A percentile compares a stretch with the other conserved stretches of the same genome.
phyloP scores from a whole-genome alignment of 2,113 vertebrate genomes.

The Eubucco bourcierii region DNA sequence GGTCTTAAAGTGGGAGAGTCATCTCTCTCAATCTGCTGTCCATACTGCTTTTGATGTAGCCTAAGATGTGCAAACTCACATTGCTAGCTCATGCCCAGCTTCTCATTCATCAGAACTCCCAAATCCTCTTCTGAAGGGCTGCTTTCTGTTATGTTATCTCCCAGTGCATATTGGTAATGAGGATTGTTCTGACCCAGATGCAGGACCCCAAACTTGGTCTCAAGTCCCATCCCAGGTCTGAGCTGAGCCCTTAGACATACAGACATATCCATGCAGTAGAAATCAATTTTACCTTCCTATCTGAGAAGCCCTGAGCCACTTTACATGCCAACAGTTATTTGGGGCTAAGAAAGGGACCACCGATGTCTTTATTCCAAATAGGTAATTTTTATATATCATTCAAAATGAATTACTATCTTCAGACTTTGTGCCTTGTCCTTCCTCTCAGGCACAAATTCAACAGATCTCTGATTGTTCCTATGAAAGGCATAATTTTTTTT shows the following conservation, averaged over 20 bases:
- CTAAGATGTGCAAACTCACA: no score
- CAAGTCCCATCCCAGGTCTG: neutral
- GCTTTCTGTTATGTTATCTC: no score
- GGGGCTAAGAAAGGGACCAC: fast-evolving
- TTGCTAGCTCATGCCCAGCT: no score
- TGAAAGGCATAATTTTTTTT: neutral
- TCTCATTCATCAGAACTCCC: no score
- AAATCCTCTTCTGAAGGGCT: no score
- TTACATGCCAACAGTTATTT: neutral
- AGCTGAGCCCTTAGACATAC: fast-evolving
- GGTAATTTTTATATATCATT: neutral
- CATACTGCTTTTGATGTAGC: no score
- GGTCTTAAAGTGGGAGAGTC: no score
- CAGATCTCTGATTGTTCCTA: neutral
- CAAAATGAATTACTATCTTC: neutral
- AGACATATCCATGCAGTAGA: neutral
- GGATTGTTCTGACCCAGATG: no score
- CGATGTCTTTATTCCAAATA: neutral
- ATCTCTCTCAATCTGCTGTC: no score
- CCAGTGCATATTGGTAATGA: no score
- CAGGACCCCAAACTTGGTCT: no score
- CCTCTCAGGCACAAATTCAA: neutral
- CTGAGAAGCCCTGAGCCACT: fast-evolving
- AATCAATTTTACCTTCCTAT: neutral
- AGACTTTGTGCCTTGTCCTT: neutral